Percentiles rank a stretch among this genome's conserved stretches.
These are phyloP conservation scores for Cariama cristata DNA, from an alignment of 2,113 vertebrate species.

Conservation along the genomic window DNA sequence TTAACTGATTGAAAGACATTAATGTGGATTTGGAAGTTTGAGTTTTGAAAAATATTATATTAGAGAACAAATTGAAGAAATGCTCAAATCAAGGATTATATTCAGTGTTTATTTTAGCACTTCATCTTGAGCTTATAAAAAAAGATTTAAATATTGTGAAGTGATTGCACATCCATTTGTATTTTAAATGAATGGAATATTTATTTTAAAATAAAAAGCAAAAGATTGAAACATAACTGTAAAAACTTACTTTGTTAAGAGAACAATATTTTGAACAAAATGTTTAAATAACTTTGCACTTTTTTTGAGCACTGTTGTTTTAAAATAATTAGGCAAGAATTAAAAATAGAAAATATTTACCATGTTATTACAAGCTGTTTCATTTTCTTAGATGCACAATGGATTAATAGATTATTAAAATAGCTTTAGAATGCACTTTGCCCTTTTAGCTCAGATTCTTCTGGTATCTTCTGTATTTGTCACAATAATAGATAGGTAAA, in stretches of 20 bases:
- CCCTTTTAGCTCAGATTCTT: background rate
- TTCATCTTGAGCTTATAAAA: background rate
- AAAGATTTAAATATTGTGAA: no score
- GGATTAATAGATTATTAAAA: background rate
- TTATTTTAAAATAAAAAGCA: no score
- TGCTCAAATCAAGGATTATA: background rate
- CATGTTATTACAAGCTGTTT: background rate
- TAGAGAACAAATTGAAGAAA: background rate
- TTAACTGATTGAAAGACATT: background rate
- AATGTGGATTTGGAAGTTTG: background rate
- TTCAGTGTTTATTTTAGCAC: background rate
- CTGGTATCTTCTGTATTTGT: background rate
- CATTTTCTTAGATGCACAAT: background rate
- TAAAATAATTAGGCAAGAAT: background rate
- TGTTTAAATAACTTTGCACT: background rate
- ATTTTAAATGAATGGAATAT: no score
- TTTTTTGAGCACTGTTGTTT: background rate
- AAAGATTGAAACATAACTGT: background rate
- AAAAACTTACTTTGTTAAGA: background rate
- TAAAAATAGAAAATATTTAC: background rate
- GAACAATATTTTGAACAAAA: background rate
- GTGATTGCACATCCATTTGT: no score
- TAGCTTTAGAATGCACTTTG: background rate
- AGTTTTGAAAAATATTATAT: background rate
- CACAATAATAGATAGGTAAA: background rate